These are phyloP conservation scores for Lethenteron camtschaticum DNA, from an alignment of 2,113 vertebrate genomes.

Conservation along the genomic window DNA sequence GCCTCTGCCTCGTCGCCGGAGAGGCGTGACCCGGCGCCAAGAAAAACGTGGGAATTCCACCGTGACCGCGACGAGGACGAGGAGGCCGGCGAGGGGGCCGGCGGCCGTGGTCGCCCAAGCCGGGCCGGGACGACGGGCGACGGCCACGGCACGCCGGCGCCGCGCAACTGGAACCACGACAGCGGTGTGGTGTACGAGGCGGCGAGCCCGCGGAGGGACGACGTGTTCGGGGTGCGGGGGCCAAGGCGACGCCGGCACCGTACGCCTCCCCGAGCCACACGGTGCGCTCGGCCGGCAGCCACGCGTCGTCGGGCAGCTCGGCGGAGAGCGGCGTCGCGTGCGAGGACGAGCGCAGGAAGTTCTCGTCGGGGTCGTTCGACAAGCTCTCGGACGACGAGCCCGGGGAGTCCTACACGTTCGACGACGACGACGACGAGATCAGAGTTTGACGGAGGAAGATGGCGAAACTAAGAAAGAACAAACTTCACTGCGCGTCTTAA, in stretches of 20 bases:
- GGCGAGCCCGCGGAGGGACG: too few species aligned
- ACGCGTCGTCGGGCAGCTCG: slow-evolving; percentile 1
- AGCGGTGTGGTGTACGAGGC: not conserved
- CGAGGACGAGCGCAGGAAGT: not conserved
- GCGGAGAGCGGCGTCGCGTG: slow-evolving; percentile 3
- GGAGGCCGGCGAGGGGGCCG: too few species aligned
- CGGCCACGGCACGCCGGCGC: not conserved
- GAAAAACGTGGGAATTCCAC: too few species aligned
- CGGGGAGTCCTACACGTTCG: not conserved
- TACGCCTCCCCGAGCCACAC: not conserved
- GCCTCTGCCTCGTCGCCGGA: too few species aligned
- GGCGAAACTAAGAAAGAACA: too few species aligned
- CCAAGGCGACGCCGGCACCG: not conserved
- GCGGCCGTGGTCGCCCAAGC: too few species aligned
- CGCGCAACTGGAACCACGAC: slow-evolving; percentile 2
- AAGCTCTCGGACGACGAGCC: slow-evolving; percentile 1
- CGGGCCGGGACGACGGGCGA: not conserved
- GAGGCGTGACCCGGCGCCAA: too few species aligned
- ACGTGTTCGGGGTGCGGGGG: not conserved
- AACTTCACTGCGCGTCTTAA: too few species aligned
- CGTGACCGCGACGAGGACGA: too few species aligned
- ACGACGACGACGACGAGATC: slow-evolving; percentile 1
- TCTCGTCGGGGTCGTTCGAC: not conserved
- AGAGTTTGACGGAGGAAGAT: not conserved
- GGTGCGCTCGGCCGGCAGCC: not conserved